A percentile compares a stretch with the other conserved stretches of the same genome.
phyloP scores from a whole-genome alignment of 1,140 invertebrate genomes.

The Drosophila serrata region DNA sequence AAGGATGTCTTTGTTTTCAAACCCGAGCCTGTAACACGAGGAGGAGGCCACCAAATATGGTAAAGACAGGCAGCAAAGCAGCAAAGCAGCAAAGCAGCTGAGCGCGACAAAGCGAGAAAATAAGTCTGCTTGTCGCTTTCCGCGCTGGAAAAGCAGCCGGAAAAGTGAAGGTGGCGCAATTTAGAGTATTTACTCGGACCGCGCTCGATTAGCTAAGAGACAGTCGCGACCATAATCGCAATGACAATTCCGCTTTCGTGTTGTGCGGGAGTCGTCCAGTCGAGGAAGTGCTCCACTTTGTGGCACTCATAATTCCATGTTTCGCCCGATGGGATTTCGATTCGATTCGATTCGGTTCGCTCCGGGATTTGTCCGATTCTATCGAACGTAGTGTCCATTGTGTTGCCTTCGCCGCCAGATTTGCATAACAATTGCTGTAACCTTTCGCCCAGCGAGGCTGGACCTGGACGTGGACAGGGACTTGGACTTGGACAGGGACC shows the following conservation, averaged over 20 bases:
- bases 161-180: conserved; percentile 76
- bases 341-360: conserved; percentile 43
- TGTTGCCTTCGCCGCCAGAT: conserved; percentile 56
- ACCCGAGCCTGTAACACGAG: neutral
- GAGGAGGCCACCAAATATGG: conserved; percentile 27
- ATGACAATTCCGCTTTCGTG: conserved; percentile 67
- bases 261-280: conserved; percentile 45
- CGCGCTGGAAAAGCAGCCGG: conserved; percentile 7
- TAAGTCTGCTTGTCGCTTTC: conserved; percentile 15
- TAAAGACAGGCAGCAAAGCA: conserved; percentile 13
- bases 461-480: conserved; percentile 7
- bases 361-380: conserved; percentile 52
- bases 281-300: conserved; percentile 74
- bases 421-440: conserved; percentile 78
- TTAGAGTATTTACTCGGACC: conserved; percentile 22
- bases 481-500: conserved; percentile 10
- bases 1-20: conserved; percentile 55
- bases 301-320: conserved; percentile 67
- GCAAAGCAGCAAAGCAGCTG: conserved; percentile 5
- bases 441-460: conserved; percentile 67
- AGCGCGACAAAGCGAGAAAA: conserved; percentile 22
- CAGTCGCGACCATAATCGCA: conserved; percentile 66
- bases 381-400: conserved; percentile 62
- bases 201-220: conserved; percentile 51
- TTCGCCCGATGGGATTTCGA: conserved; percentile 50